These are phyloP conservation scores for Caloenas nicobarica DNA, from an alignment of 2,113 vertebrate genomes.

Conservation along the genomic window DNA sequence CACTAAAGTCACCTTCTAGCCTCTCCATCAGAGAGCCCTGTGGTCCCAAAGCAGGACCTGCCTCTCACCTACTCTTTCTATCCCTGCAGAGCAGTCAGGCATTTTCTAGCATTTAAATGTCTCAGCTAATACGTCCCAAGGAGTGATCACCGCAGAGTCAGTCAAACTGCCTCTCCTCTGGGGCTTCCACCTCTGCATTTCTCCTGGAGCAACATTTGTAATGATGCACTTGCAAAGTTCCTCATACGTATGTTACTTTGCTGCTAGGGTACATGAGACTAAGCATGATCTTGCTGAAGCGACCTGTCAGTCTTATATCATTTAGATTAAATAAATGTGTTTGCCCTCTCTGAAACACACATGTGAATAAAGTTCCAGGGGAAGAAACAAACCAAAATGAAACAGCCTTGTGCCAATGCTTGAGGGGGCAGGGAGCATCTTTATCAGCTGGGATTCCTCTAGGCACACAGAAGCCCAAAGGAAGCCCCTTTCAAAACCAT, in stretches of 20 bases:
- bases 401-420: neutral
- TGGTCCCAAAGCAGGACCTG: neutral
- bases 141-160: neutral
- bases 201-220: neutral
- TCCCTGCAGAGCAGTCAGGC: neutral
- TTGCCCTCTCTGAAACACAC: neutral
- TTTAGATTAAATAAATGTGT: neutral
- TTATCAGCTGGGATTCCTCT: neutral
- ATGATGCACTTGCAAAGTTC: neutral
- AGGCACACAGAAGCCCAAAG: neutral
- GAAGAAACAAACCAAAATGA: rapidly evolving
- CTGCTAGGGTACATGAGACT: neutral
- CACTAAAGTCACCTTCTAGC: neutral
- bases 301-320: neutral
- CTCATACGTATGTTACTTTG: neutral
- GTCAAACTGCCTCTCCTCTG: neutral
- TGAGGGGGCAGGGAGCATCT: neutral
- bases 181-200: neutral
- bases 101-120: neutral
- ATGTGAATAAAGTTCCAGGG: neutral
- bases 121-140: neutral
- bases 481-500: neutral
- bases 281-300: neutral
- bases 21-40: neutral
- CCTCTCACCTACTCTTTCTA: neutral